A percentile compares a stretch with the other conserved stretches of the same genome.
phyloP scores from a whole-genome alignment of 2,113 vertebrate species.

The Andinoacara biseriatus region DNA sequence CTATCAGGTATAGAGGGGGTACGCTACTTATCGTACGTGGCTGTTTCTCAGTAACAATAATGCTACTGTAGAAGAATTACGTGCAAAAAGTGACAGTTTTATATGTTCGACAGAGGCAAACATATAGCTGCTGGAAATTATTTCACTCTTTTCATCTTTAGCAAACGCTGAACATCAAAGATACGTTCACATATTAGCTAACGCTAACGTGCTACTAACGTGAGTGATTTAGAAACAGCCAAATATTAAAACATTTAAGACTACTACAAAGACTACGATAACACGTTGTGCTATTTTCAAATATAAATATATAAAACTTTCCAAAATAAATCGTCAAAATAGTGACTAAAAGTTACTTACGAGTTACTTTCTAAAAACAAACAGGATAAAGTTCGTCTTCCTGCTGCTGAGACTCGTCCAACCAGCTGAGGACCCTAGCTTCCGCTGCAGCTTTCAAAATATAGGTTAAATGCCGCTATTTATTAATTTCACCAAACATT shows the following conservation, averaged over 20 bases:
- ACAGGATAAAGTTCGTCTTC: not conserved
- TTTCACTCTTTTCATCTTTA: not conserved
- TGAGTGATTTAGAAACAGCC: not conserved
- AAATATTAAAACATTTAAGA: not conserved
- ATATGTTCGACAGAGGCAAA: not conserved
- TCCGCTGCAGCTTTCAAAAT: not conserved
- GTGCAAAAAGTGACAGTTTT: not conserved
- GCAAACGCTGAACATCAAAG: not conserved
- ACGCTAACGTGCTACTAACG: constrained; percentile 1
- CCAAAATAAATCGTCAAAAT: not conserved
- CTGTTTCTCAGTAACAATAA: not conserved
- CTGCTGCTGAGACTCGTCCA: not conserved
- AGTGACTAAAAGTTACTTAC: not conserved
- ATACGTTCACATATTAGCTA: not conserved
- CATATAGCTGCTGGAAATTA: not conserved
- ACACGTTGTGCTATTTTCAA: not conserved
- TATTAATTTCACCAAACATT: too few species aligned
- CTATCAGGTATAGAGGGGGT: not conserved
- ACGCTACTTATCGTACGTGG: not conserved
- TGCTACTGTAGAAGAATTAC: not conserved
- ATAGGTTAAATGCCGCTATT: not conserved
- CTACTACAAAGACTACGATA: rapidly evolving
- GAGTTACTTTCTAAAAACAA: not conserved
- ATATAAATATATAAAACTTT: not conserved
- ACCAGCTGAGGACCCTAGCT: not conserved